Percentiles rank a stretch among this genome's conserved stretches.
Conservation (phyloP, 2,888 invertebrate genomes). For the Polylopha cassiicola region DNA sequence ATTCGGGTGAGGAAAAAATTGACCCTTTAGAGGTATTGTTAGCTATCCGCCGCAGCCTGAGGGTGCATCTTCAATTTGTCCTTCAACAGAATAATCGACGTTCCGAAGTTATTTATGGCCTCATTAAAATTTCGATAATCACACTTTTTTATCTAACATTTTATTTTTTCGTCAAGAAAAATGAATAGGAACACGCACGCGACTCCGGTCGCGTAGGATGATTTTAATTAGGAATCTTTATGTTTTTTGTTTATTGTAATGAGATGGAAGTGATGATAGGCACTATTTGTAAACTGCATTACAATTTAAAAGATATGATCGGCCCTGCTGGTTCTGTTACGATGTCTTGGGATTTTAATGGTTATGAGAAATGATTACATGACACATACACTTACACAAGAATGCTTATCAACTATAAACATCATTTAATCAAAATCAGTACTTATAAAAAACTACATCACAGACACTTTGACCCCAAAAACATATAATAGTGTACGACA, state of each 20-base stretch:
- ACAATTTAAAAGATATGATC: constrained; percentile 4
- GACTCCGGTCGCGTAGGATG: constrained; percentile 44
- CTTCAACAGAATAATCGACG: constrained; percentile 62
- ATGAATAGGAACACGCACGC: constrained; percentile 24
- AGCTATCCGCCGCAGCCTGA: constrained; percentile 39
- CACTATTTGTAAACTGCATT: constrained; percentile 11
- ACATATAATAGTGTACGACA: too few relatives aligned
- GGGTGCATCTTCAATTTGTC: constrained; percentile 72
- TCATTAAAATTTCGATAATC: constrained; percentile 71
- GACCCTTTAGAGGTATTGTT: constrained; percentile 61
- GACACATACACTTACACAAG: too few relatives aligned
- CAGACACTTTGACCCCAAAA: too few relatives aligned
- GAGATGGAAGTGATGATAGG: constrained; percentile 17
- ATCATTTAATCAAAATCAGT: too few relatives aligned
- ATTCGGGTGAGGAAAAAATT: constrained; percentile 63
- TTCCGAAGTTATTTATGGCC: constrained; percentile 61
- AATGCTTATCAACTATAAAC: too few relatives aligned
- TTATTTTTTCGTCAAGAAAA: constrained; percentile 24
- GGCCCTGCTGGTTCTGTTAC: background rate
- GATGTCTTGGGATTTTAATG: constrained; percentile 5
- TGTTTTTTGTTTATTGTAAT: constrained; percentile 21
- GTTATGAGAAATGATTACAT: too few relatives aligned
- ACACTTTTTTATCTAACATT: constrained; percentile 37
- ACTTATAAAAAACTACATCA: too few relatives aligned
- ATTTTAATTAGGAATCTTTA: constrained; percentile 48